phyloP scores from a whole-genome alignment of 2,888 invertebrate genomes.

The Lithophane socia region DNA sequence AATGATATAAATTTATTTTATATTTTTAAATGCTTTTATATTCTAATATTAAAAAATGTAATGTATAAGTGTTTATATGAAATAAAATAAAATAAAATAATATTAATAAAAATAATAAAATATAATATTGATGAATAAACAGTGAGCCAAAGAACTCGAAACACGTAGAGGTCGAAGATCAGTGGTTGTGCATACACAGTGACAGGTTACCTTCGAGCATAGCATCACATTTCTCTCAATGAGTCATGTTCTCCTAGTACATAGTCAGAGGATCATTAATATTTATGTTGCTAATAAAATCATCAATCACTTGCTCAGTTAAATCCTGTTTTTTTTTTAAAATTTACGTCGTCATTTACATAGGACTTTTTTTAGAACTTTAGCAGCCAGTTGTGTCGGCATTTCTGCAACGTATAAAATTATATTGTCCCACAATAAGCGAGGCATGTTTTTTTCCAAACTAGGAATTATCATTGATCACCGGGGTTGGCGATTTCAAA shows the following conservation, averaged over 20 bases:
- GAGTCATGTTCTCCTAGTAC: constrained; percentile 34
- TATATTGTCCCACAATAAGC: no score
- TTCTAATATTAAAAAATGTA: no score
- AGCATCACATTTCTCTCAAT: constrained; percentile 52
- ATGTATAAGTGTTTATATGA: no score
- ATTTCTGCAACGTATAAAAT: neutral
- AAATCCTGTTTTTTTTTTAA: neutral
- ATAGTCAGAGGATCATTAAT: constrained; percentile 32
- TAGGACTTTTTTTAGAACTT: neutral
- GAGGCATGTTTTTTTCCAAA: neutral
- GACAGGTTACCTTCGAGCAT: constrained; percentile 43
- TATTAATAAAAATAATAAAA: no score
- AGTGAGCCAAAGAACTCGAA: constrained; percentile 18
- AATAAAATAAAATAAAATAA: no score
- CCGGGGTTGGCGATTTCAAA: neutral
- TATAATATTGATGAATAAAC: constrained; percentile 12
- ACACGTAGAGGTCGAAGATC: constrained; percentile 39
- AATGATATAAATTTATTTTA: no score
- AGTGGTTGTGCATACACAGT: constrained; percentile 23
- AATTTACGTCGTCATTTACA: neutral
- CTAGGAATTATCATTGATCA: no score
- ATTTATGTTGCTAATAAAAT: constrained; percentile 48
- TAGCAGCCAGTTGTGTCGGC: neutral
- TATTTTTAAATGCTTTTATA: no score
- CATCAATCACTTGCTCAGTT: constrained; percentile 29